Conservation (phyloP, 2,797 vertebrate species). For the Salarias fasciatus region DNA sequence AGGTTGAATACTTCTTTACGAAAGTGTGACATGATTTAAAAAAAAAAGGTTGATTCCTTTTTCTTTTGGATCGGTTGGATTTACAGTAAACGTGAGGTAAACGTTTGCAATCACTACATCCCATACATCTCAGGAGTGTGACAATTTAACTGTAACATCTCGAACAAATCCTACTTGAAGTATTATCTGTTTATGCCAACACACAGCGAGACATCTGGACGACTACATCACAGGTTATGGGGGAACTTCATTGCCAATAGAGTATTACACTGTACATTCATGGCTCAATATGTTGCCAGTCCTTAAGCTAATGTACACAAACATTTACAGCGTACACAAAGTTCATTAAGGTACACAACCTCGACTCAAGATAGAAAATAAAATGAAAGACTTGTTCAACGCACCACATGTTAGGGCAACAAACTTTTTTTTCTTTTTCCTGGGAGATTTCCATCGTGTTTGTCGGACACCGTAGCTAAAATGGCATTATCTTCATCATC, state of each 20-base stretch:
- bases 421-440: slow-evolving; percentile 17
- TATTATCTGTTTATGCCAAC: slow-evolving; percentile 32
- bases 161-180: slow-evolving; percentile 38
- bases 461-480: slow-evolving; percentile 45
- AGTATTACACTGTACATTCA: slow-evolving; percentile 69
- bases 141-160: slow-evolving; percentile 25
- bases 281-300: slow-evolving; percentile 68
- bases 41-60: slow-evolving; percentile 2
- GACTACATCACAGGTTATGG: slow-evolving; percentile 59
- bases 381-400: slow-evolving; percentile 40
- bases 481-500: slow-evolving; percentile 31
- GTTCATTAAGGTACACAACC: slow-evolving; percentile 38
- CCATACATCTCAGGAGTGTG: slow-evolving; percentile 43
- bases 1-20: slow-evolving; percentile 17
- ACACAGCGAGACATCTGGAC: slow-evolving; percentile 62
- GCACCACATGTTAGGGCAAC: slow-evolving; percentile 32
- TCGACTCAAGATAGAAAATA: slow-evolving; percentile 34
- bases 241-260: slow-evolving; percentile 45
- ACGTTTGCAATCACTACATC: slow-evolving; percentile 39
- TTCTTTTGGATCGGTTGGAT: slow-evolving; percentile 13
- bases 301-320: slow-evolving; percentile 64
- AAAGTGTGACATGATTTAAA: slow-evolving; percentile 3
- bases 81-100: slow-evolving; percentile 18
- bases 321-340: slow-evolving; percentile 68
- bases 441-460: slow-evolving; percentile 25